Evolutionary conservation across 2,888 invertebrate genomes (phyloP).

Genomic region (Odontomyia ornata): DNA sequence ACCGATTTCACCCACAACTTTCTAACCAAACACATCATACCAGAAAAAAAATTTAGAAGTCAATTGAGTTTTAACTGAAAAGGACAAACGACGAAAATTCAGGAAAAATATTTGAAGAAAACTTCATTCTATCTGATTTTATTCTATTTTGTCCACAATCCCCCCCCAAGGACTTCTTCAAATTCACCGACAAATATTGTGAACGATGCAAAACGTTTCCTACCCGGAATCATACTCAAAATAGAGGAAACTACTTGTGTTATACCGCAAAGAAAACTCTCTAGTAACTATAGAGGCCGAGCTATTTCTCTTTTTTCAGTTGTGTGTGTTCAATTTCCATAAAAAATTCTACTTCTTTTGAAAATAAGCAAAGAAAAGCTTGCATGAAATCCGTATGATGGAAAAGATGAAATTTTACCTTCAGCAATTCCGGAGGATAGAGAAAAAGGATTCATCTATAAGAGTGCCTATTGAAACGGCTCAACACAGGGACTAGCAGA

Average conservation of each 20-base stretch:
- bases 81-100: conserved; percentile 21
- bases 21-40: background rate
- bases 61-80: background rate
- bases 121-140: background rate
- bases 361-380: background rate
- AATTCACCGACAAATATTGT: background rate
- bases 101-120: background rate
- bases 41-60: too few species aligned
- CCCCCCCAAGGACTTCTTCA: conserved; percentile 11
- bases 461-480: conserved; percentile 23
- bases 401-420: too few species aligned
- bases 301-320: background rate
- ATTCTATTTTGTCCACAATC: conserved; percentile 18
- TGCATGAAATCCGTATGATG: background rate
- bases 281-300: background rate
- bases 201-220: conserved; percentile 14
- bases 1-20: background rate
- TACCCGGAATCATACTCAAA: background rate
- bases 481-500: background rate
- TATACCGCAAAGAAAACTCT: too few species aligned
- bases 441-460: background rate
- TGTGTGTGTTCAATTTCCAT: background rate
- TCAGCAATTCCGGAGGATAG: background rate
- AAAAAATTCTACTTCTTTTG: conserved; percentile 11
- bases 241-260: background rate